Evolutionary conservation across 1,140 invertebrate genomes (phyloP), one percentile per base, ranked within the genome.

Genomic region (Sitodiplosis mosellana): DNA sequence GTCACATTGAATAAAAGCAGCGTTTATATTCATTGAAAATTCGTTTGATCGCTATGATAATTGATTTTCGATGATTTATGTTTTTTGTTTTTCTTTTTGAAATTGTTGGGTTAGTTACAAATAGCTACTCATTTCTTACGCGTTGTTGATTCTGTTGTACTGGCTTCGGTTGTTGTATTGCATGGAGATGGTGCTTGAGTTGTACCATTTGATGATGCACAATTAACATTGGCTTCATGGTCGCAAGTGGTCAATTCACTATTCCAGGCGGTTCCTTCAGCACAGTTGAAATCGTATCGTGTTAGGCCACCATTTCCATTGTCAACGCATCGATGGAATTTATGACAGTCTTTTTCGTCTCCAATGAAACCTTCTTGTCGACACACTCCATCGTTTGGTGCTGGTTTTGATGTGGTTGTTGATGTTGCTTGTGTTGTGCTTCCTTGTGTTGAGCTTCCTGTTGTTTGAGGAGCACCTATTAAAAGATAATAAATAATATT

Each of bases 301-400:
- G 55, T 69, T 48, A 61, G 62, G 72, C 18, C 61, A 21, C 73
- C 69, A 48, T 78, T 72, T 21, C 73, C 76, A 52, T 75, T 71
- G 48, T 74, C 64, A 1, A 84, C 81, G 57, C 81, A 83, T 46
- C 79, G 69, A 54, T 81, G 82, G 55, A 81, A 82, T 55, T 79
- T 78, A 43, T 70, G 70, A 57, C 82, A 86, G 38, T 75, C 64
- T n/a, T 66, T 63, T 21, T 71, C 71, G 63, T 81, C 61, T 7
- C 75, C 72, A 57, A 74, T 80, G 54, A 74, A 83, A 22, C 81
- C 82, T 54, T 72, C 70, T 45, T 68, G 49, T 11, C 57, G 49
- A 48, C 46, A 53, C 18, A 36, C 7, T 54, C 48, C 17, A 54
- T 56, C 10, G 8, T 12, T 44, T 14, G 47, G 22, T 51, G 56